Evolutionary conservation across 1,140 invertebrate species (phyloP).

Genomic region (Bombus cullumanus): DNA sequence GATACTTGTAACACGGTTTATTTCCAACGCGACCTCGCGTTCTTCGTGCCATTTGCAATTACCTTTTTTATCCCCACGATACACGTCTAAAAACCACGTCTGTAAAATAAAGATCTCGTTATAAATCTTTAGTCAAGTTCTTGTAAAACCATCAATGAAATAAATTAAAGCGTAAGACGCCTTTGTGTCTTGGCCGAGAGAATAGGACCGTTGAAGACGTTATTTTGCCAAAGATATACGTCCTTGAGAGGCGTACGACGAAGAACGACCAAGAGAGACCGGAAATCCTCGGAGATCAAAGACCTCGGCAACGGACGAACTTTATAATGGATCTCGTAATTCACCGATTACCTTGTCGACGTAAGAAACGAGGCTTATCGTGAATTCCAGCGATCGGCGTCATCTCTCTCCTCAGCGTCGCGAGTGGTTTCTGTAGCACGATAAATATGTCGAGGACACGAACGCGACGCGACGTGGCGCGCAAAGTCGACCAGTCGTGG

Average conservation of each 20-base stretch:
- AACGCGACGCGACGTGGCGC: neutral
- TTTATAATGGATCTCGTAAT: slow-evolving; percentile 8
- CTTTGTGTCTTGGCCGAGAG: neutral
- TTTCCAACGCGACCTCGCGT: neutral
- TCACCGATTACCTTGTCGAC: slow-evolving; percentile 21
- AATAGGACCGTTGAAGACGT: neutral
- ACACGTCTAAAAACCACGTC: neutral
- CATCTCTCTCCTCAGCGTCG: neutral
- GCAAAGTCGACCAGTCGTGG: neutral
- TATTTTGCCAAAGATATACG: neutral
- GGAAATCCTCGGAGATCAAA: neutral
- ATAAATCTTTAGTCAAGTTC: neutral
- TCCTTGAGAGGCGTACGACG: neutral
- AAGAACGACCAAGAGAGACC: neutral
- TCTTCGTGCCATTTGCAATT: no score
- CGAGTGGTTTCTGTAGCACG: slow-evolving; percentile 17
- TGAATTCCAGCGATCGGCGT: neutral
- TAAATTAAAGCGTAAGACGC: neutral
- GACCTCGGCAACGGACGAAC: neutral
- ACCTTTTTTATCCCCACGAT: accelerated
- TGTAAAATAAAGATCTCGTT: neutral
- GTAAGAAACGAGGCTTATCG: slow-evolving; percentile 1
- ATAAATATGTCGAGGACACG: slow-evolving; percentile 53
- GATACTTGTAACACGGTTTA: neutral
- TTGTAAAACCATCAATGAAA: neutral